Evolutionary conservation across 2,797 vertebrate genomes (phyloP).

Genomic region (Acestrorhynchus altus): DNA sequence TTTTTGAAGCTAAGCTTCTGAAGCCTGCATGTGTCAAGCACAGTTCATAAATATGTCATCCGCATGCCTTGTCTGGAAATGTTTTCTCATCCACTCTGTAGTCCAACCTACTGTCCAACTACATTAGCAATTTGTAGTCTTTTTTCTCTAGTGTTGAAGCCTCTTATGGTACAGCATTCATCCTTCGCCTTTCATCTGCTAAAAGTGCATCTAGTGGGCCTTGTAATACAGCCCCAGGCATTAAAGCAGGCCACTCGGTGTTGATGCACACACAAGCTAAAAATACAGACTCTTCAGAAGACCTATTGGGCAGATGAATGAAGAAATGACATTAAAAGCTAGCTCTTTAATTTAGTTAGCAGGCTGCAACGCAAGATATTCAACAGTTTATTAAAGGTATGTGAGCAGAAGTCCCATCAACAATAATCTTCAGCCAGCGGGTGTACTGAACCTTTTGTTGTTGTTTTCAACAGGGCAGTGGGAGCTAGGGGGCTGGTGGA

Average conservation of each 20-base stretch:
- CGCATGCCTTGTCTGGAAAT: conserved; percentile 32
- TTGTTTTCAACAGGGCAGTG: not conserved
- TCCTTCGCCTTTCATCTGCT: conserved; percentile 37
- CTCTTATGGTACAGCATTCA: conserved; percentile 23
- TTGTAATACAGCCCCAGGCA: conserved; percentile 38
- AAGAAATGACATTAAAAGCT: not conserved
- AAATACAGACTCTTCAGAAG: conserved; percentile 20
- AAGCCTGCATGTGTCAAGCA: conserved; percentile 17
- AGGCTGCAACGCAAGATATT: too few species aligned
- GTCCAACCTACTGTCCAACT: conserved; percentile 31
- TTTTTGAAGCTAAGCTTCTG: conserved; percentile 9
- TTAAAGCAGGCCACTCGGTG: conserved; percentile 27
- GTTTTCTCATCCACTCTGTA: conserved; percentile 30
- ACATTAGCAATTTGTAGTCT: conserved; percentile 29
- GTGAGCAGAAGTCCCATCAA: not conserved
- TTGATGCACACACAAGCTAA: conserved; percentile 15
- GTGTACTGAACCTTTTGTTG: not conserved
- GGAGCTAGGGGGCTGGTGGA: not conserved
- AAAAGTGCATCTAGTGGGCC: conserved; percentile 39
- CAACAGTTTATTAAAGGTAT: not conserved
- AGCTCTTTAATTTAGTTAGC: not conserved
- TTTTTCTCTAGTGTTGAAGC: conserved; percentile 26
- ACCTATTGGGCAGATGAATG: not conserved
- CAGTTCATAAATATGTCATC: conserved; percentile 50
- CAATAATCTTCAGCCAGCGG: not conserved